These are phyloP conservation scores for Melozone crissalis DNA, from an alignment of 2,113 vertebrate genomes.

Conservation along the genomic window DNA sequence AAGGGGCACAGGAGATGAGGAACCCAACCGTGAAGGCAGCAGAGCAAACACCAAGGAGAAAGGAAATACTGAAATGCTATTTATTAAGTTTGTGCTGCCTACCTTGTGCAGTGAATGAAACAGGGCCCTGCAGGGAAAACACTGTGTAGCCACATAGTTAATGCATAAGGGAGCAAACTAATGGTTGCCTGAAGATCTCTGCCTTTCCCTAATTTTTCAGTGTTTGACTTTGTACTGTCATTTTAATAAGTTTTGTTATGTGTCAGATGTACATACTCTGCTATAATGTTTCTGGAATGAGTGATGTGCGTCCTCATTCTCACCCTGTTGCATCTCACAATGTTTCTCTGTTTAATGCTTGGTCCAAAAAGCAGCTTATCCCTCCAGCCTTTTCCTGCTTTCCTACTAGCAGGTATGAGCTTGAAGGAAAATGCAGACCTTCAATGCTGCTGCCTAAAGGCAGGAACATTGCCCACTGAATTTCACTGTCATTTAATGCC, in stretches of 20 bases:
- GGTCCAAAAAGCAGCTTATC: background rate
- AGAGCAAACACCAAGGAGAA: background rate
- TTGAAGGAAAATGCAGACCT: background rate
- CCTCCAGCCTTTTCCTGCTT: background rate
- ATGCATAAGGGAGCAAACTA: constrained; percentile 9
- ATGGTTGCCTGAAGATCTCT: constrained; percentile 48
- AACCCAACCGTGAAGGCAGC: background rate
- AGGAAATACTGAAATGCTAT: background rate
- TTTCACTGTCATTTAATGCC: background rate
- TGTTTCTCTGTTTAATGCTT: constrained; percentile 8
- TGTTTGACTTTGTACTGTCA: constrained; percentile 37
- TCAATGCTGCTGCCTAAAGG: background rate
- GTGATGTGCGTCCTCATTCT: constrained; percentile 21
- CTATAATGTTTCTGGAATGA: background rate
- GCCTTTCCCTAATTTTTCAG: constrained; percentile 36
- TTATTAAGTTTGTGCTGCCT: background rate
- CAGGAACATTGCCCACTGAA: constrained; percentile 20
- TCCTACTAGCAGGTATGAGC: background rate
- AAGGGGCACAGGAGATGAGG: background rate
- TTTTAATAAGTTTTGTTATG: constrained; percentile 48
- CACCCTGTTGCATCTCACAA: background rate
- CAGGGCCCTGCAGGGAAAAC: constrained; percentile 21
- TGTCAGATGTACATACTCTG: background rate
- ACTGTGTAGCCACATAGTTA: background rate
- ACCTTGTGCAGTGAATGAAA: constrained; percentile 14